These are phyloP conservation scores for Cephus pulcher DNA, from an alignment of 2,888 invertebrate species.

Conservation along the genomic window DNA sequence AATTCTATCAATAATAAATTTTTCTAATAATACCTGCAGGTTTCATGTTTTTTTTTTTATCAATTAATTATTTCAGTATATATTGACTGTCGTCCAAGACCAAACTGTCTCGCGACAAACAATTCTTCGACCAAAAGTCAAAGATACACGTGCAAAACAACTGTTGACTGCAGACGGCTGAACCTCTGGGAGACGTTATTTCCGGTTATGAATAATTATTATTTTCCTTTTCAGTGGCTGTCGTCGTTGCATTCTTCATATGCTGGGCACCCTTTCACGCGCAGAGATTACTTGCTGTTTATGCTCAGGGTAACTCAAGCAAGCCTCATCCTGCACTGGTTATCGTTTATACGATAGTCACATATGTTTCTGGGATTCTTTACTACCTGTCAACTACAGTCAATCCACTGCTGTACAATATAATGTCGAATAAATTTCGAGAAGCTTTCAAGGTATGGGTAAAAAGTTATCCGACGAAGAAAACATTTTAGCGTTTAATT, in stretches of 20 bases:
- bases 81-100: too few relatives aligned
- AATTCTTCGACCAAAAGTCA: too few relatives aligned
- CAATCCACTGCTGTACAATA: constrained; percentile 78
- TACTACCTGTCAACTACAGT: constrained; percentile 78
- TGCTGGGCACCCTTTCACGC: constrained; percentile 95
- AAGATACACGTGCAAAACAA: too few relatives aligned
- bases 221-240: constrained; percentile 75
- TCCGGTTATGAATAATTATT: too few relatives aligned
- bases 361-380: constrained; percentile 75
- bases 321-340: constrained; percentile 69
- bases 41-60: too few relatives aligned
- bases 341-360: constrained; percentile 67
- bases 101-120: too few relatives aligned
- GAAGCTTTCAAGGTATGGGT: constrained; percentile 75
- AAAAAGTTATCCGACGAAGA: constrained; percentile 34
- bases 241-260: constrained; percentile 84
- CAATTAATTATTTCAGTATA: too few relatives aligned
- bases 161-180: too few relatives aligned
- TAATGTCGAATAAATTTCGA: constrained; percentile 79
- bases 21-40: too few relatives aligned
- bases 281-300: constrained; percentile 86
- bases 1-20: too few relatives aligned
- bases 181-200: too few relatives aligned
- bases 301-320: constrained; percentile 71
- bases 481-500: too few relatives aligned